These are phyloP conservation scores for Myiagra hebetior DNA, from an alignment of 2,113 vertebrate species.

Conservation along the genomic window DNA sequence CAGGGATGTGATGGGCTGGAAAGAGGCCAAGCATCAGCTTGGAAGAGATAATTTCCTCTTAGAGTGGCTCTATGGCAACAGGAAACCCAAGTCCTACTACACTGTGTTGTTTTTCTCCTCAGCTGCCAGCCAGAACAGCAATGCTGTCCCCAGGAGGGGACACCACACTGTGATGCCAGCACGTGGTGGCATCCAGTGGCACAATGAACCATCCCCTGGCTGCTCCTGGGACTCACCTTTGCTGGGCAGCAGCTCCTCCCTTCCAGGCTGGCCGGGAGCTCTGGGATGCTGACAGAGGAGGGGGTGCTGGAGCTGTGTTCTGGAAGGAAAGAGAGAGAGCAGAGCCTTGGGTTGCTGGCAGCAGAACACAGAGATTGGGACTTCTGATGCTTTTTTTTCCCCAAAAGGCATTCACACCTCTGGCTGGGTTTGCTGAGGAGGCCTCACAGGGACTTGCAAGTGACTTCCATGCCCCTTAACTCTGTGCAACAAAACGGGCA, in stretches of 20 bases:
- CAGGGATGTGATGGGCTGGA: not conserved
- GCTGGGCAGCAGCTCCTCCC: not conserved
- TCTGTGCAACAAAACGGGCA: not conserved
- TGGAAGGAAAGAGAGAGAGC: not conserved
- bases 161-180: not conserved
- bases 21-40: not conserved
- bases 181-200: not conserved
- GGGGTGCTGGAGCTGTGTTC: not conserved
- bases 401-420: not conserved
- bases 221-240: not conserved
- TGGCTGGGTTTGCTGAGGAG: not conserved
- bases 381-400: not conserved
- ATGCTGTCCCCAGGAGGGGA: not conserved
- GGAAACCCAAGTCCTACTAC: not conserved
- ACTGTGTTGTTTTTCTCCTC: not conserved
- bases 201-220: rapidly evolving
- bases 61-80: constrained; percentile 16
- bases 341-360: not conserved
- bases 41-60: not conserved
- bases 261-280: not conserved
- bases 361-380: not conserved
- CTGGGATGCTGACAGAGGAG: not conserved
- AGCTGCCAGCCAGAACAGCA: not conserved
- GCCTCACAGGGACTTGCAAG: not conserved
- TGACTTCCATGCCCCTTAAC: not conserved